phyloP scores from a whole-genome alignment of 2,888 invertebrate genomes.

The Copidosoma aretas region DNA sequence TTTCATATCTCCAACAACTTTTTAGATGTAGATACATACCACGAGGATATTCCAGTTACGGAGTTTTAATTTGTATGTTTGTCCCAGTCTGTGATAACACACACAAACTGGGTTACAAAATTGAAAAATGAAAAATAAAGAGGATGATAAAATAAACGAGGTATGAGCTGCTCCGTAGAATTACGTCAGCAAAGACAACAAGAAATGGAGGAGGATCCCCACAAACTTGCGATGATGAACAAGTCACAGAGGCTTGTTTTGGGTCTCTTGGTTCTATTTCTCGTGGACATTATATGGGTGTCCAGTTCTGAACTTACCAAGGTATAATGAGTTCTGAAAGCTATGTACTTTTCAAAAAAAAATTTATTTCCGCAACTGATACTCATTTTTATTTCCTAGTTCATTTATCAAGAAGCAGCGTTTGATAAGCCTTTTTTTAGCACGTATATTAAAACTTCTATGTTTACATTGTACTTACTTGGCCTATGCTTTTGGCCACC shows the following conservation, averaged over 20 bases:
- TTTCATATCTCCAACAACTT: too few relatives aligned
- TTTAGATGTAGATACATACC: too few relatives aligned
- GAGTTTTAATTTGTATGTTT: too few relatives aligned
- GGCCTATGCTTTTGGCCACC: constrained; percentile 89
- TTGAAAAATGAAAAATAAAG: constrained; percentile 43
- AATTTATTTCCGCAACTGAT: background rate
- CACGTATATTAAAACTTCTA: constrained; percentile 92
- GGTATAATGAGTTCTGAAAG: constrained; percentile 66
- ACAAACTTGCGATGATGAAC: constrained; percentile 65
- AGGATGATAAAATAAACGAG: constrained; percentile 30
- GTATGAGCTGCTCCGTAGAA: constrained; percentile 60
- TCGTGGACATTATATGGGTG: constrained; percentile 96
- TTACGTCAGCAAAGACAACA: constrained; percentile 57
- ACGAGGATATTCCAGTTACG: too few relatives aligned
- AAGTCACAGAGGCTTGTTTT: constrained; percentile 78
- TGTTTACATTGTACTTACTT: constrained; percentile 90
- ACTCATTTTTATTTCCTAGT: constrained; percentile 66
- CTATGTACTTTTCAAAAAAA: constrained; percentile 19
- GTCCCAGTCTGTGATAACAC: too few relatives aligned
- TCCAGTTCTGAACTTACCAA: constrained; percentile 93
- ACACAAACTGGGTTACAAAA: constrained; percentile 23
- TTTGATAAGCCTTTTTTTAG: constrained; percentile 95
- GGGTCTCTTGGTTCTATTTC: constrained; percentile 83
- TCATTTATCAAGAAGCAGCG: constrained; percentile 82
- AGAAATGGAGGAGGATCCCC: constrained; percentile 61